Evolutionary conservation across 1,140 invertebrate genomes (phyloP), one percentile per base, ranked within the genome.

Genomic region (Drosophila pruinosa): DNA sequence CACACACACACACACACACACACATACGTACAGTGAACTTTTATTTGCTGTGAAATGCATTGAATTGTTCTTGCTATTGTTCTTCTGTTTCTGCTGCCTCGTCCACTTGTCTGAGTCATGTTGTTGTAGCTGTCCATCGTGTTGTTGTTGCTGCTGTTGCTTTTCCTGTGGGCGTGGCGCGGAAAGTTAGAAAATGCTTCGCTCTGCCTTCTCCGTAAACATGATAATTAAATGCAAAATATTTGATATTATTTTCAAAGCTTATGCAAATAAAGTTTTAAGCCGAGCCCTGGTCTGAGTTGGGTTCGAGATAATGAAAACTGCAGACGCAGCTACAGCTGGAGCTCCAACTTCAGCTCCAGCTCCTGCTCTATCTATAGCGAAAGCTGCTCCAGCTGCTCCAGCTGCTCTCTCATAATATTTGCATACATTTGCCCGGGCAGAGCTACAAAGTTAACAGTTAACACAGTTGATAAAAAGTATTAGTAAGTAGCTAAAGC

Each of bases 201-300:
- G 28, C 41, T 62, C 24, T 19, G 24, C 57, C 50, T 24, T 36
- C 67, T 70, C 34, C 56, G 38, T 52, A 61, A 69, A 52, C 64
- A 54, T 52, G 70, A 88, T 86, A 86, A 86, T 86, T 88, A 88
- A 88, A 88, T 86, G 82, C 83, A 78, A 88, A 86, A 89, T 82
- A 83, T 88, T 89, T 88, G 50, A 82, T 88, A 88, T 82, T 75
- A 83, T 82, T 82, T 88, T 81, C 71, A 52, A 82, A 75, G 82
- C 85, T 88, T 86, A 88, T 86, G 82, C 78, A 86, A 86, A 86
- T 88, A 77, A 59, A 75, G 64, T 64, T 57, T 74, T 88, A 78
- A 86, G 72, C 62, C 38, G 26, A 34, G 45, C 50, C 15, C 14
- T 24, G 17, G 22, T 19, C 41, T 57, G 48, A 12, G 34, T 41